Evolutionary conservation across 2,113 vertebrate genomes (phyloP).

Genomic region (Climacteris rufus): DNA sequence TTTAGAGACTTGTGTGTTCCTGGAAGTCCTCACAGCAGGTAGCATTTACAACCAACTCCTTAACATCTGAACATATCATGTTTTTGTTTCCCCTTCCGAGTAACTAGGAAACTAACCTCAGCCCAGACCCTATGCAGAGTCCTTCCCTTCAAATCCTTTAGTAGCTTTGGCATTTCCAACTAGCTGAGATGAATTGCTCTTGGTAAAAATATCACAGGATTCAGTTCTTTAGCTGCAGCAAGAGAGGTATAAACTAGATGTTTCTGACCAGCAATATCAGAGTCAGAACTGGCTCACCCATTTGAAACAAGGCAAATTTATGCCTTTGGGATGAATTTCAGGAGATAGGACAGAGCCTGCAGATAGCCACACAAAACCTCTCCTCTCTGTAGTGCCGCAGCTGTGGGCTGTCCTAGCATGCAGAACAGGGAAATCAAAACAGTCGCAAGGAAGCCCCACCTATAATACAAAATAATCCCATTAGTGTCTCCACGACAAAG

Average conservation of each 20-base stretch:
- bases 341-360: background rate
- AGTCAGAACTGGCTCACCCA: background rate
- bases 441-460: background rate
- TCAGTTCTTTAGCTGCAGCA: background rate
- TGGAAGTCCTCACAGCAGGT: background rate
- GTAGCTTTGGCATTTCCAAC: background rate
- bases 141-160: background rate
- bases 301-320: background rate
- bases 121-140: fast-evolving
- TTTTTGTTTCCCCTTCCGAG: background rate
- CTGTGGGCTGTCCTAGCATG: background rate
- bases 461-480: conserved; percentile 11
- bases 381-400: background rate
- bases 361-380: background rate
- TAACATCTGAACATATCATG: background rate
- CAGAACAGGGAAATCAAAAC: background rate
- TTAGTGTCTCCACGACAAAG: background rate
- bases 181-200: background rate
- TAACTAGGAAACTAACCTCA: background rate
- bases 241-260: background rate
- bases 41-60: background rate
- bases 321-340: background rate
- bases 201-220: background rate
- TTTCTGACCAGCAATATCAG: background rate
- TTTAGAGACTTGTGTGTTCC: background rate